A percentile compares a stretch with the other conserved stretches of the same genome.
Evolutionary conservation across 2,113 vertebrate species (phyloP).

Genomic region (Rhynchomys soricoides): DNA sequence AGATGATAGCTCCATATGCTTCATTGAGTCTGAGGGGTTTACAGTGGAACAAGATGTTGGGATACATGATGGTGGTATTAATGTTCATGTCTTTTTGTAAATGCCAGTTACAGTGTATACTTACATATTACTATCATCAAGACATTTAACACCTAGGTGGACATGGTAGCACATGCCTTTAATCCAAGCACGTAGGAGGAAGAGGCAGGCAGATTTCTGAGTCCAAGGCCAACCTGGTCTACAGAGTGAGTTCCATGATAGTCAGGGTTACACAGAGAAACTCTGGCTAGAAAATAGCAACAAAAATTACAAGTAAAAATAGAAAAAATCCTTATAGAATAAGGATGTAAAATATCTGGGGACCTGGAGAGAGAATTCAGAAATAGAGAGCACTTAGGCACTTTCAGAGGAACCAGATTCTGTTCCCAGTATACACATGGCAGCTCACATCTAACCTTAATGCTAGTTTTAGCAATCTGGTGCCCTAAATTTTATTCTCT

Average conservation of each 20-base stretch:
- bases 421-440: neutral
- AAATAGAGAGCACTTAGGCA: neutral
- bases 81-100: neutral
- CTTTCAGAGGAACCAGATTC: neutral
- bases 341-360: neutral
- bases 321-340: neutral
- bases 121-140: neutral
- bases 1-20: neutral
- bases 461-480: neutral
- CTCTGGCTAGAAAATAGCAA: neutral
- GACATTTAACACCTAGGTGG: neutral
- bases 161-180: neutral
- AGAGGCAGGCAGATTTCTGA: neutral
- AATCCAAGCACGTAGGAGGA: neutral
- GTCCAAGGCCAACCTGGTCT: neutral
- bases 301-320: neutral
- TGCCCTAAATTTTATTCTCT: neutral
- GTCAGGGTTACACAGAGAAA: neutral
- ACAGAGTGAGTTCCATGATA: neutral
- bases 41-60: neutral
- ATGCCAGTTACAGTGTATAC: neutral
- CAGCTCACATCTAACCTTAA: neutral
- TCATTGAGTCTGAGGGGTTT: neutral
- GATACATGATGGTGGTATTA: neutral
- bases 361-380: neutral